Evolutionary conservation across 2,113 vertebrate species (phyloP).

Genomic region (Pandion haliaetus): DNA sequence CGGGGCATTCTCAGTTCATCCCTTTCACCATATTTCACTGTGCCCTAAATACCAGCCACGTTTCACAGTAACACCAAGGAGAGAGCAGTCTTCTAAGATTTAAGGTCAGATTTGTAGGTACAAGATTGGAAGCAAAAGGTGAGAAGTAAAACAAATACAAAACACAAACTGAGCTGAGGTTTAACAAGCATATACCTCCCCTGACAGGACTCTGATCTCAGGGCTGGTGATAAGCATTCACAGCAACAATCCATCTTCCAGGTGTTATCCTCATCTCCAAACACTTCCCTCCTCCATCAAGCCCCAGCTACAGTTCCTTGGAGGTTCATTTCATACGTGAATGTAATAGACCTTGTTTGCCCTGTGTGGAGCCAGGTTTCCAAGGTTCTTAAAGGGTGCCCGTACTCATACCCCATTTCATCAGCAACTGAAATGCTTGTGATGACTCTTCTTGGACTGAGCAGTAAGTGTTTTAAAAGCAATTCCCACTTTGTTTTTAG

Average conservation of each 20-base stretch:
- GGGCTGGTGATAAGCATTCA: neutral
- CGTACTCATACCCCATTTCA: neutral
- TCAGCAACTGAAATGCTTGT: neutral
- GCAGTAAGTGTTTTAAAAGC: neutral
- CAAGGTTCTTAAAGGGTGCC: neutral
- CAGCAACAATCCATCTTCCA: neutral
- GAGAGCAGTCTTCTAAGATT: neutral
- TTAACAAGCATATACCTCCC: constrained; percentile 6
- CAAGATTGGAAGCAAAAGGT: constrained; percentile 28
- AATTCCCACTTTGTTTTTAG: constrained; percentile 14
- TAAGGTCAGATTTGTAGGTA: constrained; percentile 3
- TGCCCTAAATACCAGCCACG: neutral
- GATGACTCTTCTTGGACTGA: neutral
- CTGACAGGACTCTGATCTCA: neutral
- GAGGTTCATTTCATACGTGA: rapidly evolving
- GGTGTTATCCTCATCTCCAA: neutral
- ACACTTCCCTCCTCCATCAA: neutral
- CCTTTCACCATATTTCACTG: neutral
- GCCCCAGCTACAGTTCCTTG: neutral
- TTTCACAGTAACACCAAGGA: neutral
- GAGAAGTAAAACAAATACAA: constrained; percentile 30
- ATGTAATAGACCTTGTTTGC: neutral
- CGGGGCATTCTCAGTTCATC: neutral
- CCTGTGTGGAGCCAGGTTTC: neutral
- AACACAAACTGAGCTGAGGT: neutral